Base-by-base conservation (phyloP, 2,797 vertebrate genomes). In the Acanthis flammea region DNA sequence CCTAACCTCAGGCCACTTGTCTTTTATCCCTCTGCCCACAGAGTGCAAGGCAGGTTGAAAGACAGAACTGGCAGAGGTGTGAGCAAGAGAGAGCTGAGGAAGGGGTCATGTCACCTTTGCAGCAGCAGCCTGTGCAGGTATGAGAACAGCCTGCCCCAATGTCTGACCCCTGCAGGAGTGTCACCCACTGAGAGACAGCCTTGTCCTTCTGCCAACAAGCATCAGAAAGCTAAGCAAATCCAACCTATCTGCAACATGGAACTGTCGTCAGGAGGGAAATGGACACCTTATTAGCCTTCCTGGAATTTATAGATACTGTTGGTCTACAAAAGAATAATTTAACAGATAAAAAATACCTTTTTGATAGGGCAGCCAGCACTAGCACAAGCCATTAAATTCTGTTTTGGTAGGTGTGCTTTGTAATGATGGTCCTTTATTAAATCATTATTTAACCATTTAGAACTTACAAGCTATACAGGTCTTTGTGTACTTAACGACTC, bases 381-480 rank as follows among this genome's bases (percentile, higher is more conserved):
- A 84, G 3, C 7, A 21, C 18, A 81, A 90, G 6, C 2, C 63
- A 70, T 28, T 66, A 45, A 33, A 37, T 9, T 55, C 31, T 37
- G 21, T 33, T 81, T 65, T n/a, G 24, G 28, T n/a, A 51, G 18
- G 10, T 51, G 8, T 27, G 8, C 22, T 79, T 82, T 61, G n/a
- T 39, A 41, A 28, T 0, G 0, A 68, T 37, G 9, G 30, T 39
- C 5, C 48, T 78, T 77, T 66, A 76, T 30, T 58, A 76, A 63
- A 51, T 73, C 8, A 72, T 12, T 66, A 51, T 70, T 92, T 84
- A 92, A 85, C 9, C 5, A 79, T 45, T 82, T 42, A 85, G 30
- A 85, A 76, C 3, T 39, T 73, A 55, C 0, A 3, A 87, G 24
- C 15, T 62, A 12, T 65, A 42, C 1, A 6, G 0, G 2, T 28